Conservation (phyloP, 2,113 vertebrate genomes). For the Trematomus loennbergii region DNA sequence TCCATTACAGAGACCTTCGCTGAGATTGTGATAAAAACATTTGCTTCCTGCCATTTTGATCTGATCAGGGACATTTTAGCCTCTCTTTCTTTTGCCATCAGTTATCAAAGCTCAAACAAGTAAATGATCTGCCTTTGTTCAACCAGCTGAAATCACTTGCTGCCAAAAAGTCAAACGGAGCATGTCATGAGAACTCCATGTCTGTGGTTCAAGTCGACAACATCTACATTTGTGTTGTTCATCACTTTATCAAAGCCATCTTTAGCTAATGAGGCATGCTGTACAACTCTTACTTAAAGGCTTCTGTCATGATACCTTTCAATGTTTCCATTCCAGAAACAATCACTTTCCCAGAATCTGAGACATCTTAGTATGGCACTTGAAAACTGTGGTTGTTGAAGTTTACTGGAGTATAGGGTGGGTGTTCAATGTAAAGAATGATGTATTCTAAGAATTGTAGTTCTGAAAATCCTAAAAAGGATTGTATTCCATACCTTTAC, state of each 20-base stretch:
- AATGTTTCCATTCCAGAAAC: background rate
- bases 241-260: conserved; percentile 39
- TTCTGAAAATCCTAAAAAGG: background rate
- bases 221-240: conserved; percentile 50
- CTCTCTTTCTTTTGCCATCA: conserved; percentile 54
- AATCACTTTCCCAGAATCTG: background rate
- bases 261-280: conserved; percentile 40
- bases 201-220: conserved; percentile 29
- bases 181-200: conserved; percentile 40
- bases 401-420: background rate
- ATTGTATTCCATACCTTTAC: background rate
- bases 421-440: background rate
- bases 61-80: conserved; percentile 73
- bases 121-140: conserved; percentile 56
- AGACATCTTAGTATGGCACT: background rate
- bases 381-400: background rate
- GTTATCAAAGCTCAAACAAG: conserved; percentile 65
- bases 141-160: conserved; percentile 52
- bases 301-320: background rate
- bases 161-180: conserved; percentile 41
- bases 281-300: conserved; percentile 10
- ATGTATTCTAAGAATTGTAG: background rate
- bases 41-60: conserved; percentile 85
- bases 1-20: conserved; percentile 69
- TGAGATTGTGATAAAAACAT: conserved; percentile 80